Percentiles rank a stretch among this genome's conserved stretches.
These are phyloP conservation scores for Catonia carolina DNA, from an alignment of 2,888 invertebrate species.

Conservation along the genomic window DNA sequence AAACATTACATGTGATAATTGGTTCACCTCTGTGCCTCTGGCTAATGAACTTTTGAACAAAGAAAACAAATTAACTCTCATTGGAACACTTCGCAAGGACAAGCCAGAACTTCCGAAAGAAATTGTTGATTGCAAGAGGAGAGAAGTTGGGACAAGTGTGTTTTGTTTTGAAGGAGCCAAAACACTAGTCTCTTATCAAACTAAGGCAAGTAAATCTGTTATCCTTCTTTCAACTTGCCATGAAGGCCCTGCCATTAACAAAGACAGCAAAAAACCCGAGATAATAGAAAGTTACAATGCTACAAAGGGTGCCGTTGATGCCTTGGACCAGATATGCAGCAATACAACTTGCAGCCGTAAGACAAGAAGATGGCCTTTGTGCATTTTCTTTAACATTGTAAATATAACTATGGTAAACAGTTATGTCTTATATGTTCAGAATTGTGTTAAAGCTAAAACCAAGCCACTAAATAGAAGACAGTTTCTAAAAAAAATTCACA, in stretches of 20 bases:
- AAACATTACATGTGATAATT: constrained; percentile 29
- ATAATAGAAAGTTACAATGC: constrained; percentile 34
- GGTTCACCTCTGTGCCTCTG: constrained; percentile 24
- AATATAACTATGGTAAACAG: constrained; percentile 7
- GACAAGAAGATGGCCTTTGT: too few species aligned
- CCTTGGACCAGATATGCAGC: constrained; percentile 27
- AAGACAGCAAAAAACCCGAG: constrained; percentile 32
- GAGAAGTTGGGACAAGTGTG: constrained; percentile 30
- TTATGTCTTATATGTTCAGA: constrained; percentile 12
- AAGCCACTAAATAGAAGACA: constrained; percentile 8
- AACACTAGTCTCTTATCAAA: constrained; percentile 35
- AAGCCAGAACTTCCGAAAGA: constrained; percentile 37
- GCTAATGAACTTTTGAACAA: constrained; percentile 29
- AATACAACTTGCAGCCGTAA: not conserved
- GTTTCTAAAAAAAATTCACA: constrained; percentile 1
- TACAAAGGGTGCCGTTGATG: too few species aligned
- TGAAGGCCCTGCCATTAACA: constrained; percentile 28
- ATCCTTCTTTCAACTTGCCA: constrained; percentile 36
- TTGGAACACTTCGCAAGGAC: constrained; percentile 31
- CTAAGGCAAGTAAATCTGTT: constrained; percentile 34
- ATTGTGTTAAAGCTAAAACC: constrained; percentile 5
- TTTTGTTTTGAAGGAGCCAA: constrained; percentile 35
- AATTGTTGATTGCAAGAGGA: constrained; percentile 31
- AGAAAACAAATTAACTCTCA: constrained; percentile 26
- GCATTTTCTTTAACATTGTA: constrained; percentile 4